Evolutionary conservation across 92 coral and sea anemone species (phyloP).

Genomic region (Epizoanthus fatuus): DNA sequence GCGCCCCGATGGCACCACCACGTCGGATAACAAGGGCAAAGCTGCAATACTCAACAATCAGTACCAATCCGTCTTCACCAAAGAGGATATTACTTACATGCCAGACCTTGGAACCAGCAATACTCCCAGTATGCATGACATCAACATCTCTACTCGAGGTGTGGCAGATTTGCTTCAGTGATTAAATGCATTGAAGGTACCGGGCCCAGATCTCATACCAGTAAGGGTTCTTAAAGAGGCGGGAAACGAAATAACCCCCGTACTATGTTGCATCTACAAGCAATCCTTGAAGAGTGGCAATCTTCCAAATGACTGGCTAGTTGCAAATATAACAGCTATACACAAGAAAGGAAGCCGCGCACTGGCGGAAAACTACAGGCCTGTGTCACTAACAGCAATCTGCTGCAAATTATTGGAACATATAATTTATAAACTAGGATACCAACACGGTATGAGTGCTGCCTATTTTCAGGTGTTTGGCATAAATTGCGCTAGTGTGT

Average conservation of each 20-base stretch:
- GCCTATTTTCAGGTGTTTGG: neutral
- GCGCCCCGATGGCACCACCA: neutral
- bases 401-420: slow-evolving; percentile 16
- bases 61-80: neutral
- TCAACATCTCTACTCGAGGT: neutral
- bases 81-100: neutral
- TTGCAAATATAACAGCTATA: neutral
- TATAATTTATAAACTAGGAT: neutral
- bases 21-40: neutral
- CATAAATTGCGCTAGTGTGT: neutral
- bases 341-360: neutral
- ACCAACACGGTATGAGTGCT: neutral
- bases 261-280: neutral
- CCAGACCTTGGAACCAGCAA: neutral
- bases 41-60: neutral
- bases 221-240: neutral
- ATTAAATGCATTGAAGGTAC: neutral
- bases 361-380: slow-evolving; percentile 8
- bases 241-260: neutral
- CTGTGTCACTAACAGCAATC: slow-evolving; percentile 8
- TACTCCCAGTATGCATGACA: neutral
- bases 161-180: slow-evolving; percentile 3
- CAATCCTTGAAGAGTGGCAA: neutral
- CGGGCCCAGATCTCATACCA: neutral
- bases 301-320: neutral